Base-by-base conservation (phyloP, 1,140 invertebrate genomes). In the Heliconius hewitsoni region DNA sequence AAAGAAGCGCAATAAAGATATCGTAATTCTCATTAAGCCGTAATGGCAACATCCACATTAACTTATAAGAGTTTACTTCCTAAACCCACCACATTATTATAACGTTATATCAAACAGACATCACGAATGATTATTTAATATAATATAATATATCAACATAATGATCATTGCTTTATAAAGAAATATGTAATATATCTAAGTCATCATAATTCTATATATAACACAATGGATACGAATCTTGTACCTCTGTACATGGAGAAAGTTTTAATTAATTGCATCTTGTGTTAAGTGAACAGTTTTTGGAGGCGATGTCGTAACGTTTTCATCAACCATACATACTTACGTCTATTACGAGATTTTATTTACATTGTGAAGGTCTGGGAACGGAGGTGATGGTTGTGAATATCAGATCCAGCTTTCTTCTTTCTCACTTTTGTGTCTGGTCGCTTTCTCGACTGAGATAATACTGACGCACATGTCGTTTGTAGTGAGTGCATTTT, bases 331-430 rank as follows among this genome's bases (percentile, higher is more conserved):
- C 77, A 82, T 82, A 83, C 77, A 82, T 82, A 83, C 80, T 87
- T 87, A 90, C 84, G 84, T 82, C 71, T 84, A 76, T 81, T 87
- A 85, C 80, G 75, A 81, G 42, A 16, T 66, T 81, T 82, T 82
- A 84, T 86, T 87, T 85, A 85, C 84, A 90, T 90, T 90, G 89
- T 90, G 75, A 86, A 88, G 85, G 82, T 87, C 87, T 89, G 88
- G 84, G 89, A 91, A 88, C 76, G 52, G 80, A 83, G 83, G 84
- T 86, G 83, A 83, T 80, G 82, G 84, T 86, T 84, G 79, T 78
- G 82, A 84, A 86, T 89, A 82, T 84, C 30, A 57, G 81, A 82
- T 83, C 81, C 81, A 77, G 86, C 89, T 90, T 90, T 90, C 89
- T 88, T 89, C 87, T 88, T 85, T 86, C 86, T 86, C 85, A 86